phyloP scores from a whole-genome alignment of 1,140 invertebrate species.

The Papilio machaon region DNA sequence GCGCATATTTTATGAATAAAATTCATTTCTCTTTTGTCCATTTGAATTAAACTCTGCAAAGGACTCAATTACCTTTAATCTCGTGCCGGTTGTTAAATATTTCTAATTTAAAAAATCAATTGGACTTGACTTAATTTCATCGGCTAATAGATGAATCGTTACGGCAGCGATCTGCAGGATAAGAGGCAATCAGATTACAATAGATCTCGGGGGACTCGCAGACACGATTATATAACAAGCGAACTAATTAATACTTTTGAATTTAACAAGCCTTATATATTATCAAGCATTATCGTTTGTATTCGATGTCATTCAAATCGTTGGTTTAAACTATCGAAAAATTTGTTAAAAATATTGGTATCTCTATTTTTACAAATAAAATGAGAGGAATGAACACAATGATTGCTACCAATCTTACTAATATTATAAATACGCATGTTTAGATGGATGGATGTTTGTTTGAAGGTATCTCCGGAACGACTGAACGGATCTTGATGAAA shows the following conservation, averaged over 20 bases:
- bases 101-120: constrained; percentile 8
- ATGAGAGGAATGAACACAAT: no score
- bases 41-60: background rate
- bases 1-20: background rate
- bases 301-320: background rate
- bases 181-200: constrained; percentile 20
- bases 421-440: no score
- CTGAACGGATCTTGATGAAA: no score
- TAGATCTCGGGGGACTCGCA: background rate
- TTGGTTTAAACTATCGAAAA: no score
- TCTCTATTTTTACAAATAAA: no score
- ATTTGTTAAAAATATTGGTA: no score
- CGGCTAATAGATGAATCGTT: constrained; percentile 10
- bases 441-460: no score
- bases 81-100: background rate
- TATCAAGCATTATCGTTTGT: background rate
- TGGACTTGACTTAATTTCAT: background rate
- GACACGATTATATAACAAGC: constrained; percentile 4
- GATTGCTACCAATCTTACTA: no score
- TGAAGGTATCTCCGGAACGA: no score
- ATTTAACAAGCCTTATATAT: background rate
- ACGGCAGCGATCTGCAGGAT: background rate
- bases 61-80: background rate
- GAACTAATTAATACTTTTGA: constrained; percentile 16
- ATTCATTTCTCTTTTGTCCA: background rate